Evolutionary conservation across 2,888 invertebrate genomes (phyloP).

Genomic region (Hyposoter didymator): DNA sequence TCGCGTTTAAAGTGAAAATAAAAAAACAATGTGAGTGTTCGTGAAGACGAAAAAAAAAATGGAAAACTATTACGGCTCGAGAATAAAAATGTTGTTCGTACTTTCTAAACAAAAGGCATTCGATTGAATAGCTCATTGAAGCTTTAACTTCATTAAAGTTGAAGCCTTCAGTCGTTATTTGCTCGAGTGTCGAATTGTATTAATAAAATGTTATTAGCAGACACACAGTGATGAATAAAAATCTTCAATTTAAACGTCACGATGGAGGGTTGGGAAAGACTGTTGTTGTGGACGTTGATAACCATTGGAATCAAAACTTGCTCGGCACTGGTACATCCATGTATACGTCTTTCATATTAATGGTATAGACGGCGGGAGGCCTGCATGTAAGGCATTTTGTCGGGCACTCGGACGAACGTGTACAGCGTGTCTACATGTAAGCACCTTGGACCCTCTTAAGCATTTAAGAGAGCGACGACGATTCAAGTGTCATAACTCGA

Average conservation of each 20-base stretch:
- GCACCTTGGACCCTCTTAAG: conserved; percentile 79
- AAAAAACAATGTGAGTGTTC: not conserved
- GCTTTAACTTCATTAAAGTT: not conserved
- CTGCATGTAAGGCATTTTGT: conserved; percentile 39
- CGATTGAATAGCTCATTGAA: not conserved
- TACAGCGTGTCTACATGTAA: conserved; percentile 61
- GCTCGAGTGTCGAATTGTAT: not conserved
- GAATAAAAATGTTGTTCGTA: not conserved
- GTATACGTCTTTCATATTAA: conserved; percentile 49
- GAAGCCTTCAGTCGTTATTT: not conserved
- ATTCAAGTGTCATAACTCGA: conserved; percentile 82
- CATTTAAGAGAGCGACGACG: conserved; percentile 77
- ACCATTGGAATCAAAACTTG: conserved; percentile 44
- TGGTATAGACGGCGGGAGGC: conserved; percentile 16
- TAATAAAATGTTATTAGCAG: conserved; percentile 15
- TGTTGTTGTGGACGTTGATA: conserved; percentile 31
- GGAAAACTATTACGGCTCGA: not conserved
- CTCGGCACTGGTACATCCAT: conserved; percentile 16
- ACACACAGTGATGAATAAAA: not conserved
- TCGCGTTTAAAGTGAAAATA: not conserved
- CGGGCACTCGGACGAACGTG: conserved; percentile 33
- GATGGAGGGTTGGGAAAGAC: conserved; percentile 6
- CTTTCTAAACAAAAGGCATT: conserved; percentile 4
- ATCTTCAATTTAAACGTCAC: conserved; percentile 3
- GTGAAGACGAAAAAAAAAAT: not conserved